A percentile compares a stretch with the other conserved stretches of the same genome.
Evolutionary conservation across 2,888 invertebrate species (phyloP).

Genomic region (Cheilosia vulpina): DNA sequence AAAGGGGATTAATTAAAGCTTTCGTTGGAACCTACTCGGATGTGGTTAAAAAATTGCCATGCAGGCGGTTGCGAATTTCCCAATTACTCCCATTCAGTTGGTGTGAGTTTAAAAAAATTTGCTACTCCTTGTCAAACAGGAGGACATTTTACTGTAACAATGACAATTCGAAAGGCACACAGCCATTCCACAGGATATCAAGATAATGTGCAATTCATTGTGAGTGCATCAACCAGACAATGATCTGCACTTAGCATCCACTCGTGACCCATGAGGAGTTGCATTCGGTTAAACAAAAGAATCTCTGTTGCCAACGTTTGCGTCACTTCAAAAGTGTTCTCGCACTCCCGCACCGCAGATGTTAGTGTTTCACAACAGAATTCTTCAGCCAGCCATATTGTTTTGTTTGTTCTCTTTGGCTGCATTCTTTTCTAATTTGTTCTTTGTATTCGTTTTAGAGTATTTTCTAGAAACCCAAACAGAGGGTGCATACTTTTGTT

Average conservation of each 20-base stretch:
- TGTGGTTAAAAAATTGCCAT: too few relatives aligned
- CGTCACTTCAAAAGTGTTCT: constrained; percentile 20
- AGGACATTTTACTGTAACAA: neutral
- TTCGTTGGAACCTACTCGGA: too few relatives aligned
- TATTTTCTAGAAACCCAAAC: neutral
- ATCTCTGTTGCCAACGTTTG: constrained; percentile 17
- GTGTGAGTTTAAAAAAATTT: too few relatives aligned
- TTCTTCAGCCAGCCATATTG: neutral
- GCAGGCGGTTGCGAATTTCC: too few relatives aligned
- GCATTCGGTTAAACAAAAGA: constrained; percentile 12
- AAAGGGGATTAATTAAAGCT: too few relatives aligned
- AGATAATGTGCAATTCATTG: constrained; percentile 16
- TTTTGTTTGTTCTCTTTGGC: constrained; percentile 15
- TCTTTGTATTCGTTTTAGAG: constrained; percentile 12
- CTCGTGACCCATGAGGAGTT: constrained; percentile 23
- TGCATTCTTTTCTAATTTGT: constrained; percentile 36
- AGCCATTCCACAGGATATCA: neutral
- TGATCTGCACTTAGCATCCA: constrained; percentile 39
- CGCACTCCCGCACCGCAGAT: neutral
- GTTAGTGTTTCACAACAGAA: constrained; percentile 1
- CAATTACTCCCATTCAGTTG: too few relatives aligned
- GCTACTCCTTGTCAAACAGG: too few relatives aligned
- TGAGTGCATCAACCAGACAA: constrained; percentile 35
- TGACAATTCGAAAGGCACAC: neutral
- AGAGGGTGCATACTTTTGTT: neutral